These are phyloP conservation scores for Xiphophorus birchmanni DNA, from an alignment of 2,797 vertebrate genomes.

Conservation along the genomic window DNA sequence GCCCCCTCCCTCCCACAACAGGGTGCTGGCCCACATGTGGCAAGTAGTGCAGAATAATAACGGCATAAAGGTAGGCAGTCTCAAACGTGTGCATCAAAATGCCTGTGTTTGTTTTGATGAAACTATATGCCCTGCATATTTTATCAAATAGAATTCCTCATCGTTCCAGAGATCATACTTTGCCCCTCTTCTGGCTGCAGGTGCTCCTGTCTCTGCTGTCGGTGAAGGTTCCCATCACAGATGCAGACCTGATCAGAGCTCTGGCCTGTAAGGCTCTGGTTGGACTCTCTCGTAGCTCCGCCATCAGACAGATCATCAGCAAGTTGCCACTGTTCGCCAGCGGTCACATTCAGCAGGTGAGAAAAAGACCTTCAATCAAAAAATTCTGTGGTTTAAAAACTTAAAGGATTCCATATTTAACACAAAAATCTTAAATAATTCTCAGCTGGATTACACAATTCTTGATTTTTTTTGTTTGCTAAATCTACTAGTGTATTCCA, in stretches of 20 bases:
- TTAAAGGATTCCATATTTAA: neutral
- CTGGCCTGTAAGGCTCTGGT: conserved; percentile 93
- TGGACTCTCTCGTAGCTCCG: conserved; percentile 89
- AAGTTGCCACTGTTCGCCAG: conserved; percentile 96
- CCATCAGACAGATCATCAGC: conserved; percentile 94
- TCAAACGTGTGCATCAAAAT: neutral
- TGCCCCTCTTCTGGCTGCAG: conserved; percentile 25
- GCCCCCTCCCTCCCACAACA: conserved; percentile 83
- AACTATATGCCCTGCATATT: neutral
- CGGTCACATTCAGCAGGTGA: conserved; percentile 91
- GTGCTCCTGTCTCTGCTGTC: conserved; percentile 92
- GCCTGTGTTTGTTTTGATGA: neutral
- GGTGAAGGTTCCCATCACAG: conserved; percentile 94
- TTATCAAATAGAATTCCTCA: neutral
- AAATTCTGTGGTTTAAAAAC: neutral
- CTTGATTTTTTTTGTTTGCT: too few species aligned
- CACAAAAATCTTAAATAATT: neutral
- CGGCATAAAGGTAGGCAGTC: conserved; percentile 87
- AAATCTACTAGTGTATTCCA: too few species aligned
- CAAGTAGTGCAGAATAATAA: conserved; percentile 97
- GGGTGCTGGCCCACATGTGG: conserved; percentile 94
- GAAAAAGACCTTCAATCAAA: neutral
- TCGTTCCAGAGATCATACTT: neutral
- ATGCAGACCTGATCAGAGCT: conserved; percentile 92
- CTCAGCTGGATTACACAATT: too few species aligned